Evolutionary conservation across 1,140 invertebrate species (phyloP).

Genomic region (Meloidogyne hapla): DNA sequence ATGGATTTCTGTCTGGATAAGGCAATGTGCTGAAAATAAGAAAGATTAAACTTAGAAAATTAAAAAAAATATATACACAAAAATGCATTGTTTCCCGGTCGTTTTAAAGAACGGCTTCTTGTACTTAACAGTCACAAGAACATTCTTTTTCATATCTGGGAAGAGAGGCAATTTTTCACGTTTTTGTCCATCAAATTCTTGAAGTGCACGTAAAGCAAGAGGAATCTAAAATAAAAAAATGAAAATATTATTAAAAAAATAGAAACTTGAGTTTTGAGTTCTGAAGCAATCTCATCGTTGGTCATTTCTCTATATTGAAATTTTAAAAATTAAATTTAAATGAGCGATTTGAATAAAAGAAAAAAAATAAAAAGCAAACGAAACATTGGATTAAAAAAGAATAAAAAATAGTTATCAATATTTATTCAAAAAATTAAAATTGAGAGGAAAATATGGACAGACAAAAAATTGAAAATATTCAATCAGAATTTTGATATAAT

Average conservation of each 20-base stretch:
- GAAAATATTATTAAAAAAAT: neutral
- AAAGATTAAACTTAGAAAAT: neutral
- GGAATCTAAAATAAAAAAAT: constrained; percentile 33
- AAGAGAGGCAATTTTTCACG: constrained; percentile 33
- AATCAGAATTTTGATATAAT: too few relatives aligned
- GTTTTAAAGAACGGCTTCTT: constrained; percentile 16
- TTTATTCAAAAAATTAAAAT: too few relatives aligned
- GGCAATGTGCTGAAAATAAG: constrained; percentile 40
- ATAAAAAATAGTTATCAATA: too few relatives aligned
- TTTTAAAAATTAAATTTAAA: too few relatives aligned
- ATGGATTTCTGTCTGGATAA: constrained; percentile 34
- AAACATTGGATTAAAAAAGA: too few relatives aligned
- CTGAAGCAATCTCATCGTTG: neutral
- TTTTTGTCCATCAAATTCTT: constrained; percentile 30
- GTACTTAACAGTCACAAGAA: constrained; percentile 34
- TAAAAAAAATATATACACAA: neutral
- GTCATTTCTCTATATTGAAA: too few relatives aligned
- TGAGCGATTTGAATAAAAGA: too few relatives aligned
- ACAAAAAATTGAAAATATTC: too few relatives aligned
- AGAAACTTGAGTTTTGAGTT: constrained; percentile 12
- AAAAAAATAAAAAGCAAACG: too few relatives aligned
- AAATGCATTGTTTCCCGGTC: neutral
- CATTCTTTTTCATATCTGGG: constrained; percentile 23
- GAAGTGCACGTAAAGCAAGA: constrained; percentile 23
- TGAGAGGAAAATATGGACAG: too few relatives aligned